Evolutionary conservation across 2,888 invertebrate species (phyloP).

Genomic region (Tetheella fluctuosa): DNA sequence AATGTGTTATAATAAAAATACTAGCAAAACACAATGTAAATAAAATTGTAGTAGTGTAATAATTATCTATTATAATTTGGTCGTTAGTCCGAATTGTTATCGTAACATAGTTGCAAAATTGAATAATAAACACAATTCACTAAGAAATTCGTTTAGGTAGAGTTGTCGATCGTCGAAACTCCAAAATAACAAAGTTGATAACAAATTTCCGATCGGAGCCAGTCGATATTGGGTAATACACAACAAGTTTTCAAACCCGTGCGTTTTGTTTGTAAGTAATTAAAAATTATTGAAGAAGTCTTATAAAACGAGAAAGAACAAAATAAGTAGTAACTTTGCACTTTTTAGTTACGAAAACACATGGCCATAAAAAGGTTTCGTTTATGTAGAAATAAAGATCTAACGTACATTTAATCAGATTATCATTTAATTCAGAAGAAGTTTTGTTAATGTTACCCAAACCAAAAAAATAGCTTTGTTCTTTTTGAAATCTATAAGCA

Average conservation of each 20-base stretch:
- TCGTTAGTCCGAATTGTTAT: background rate
- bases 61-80: background rate
- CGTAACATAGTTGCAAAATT: background rate
- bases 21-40: too few relatives aligned
- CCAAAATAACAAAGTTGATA: slow-evolving; percentile 6
- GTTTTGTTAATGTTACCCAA: too few relatives aligned
- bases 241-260: background rate
- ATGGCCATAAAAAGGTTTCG: background rate
- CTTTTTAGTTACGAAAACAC: background rate
- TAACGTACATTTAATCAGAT: too few relatives aligned
- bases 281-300: background rate
- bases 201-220: slow-evolving; percentile 10
- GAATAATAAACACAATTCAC: background rate
- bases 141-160: background rate
- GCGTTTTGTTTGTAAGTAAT: background rate
- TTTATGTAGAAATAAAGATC: background rate
- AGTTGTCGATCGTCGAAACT: background rate
- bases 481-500: too few relatives aligned
- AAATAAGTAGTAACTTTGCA: background rate
- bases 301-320: background rate
- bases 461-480: too few relatives aligned
- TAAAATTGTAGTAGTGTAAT: too few relatives aligned
- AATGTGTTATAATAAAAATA: too few relatives aligned
- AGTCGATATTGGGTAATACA: background rate
- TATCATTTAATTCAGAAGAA: too few relatives aligned